Conservation (phyloP, 1,140 invertebrate genomes). For the Neodiprion pinetum region DNA sequence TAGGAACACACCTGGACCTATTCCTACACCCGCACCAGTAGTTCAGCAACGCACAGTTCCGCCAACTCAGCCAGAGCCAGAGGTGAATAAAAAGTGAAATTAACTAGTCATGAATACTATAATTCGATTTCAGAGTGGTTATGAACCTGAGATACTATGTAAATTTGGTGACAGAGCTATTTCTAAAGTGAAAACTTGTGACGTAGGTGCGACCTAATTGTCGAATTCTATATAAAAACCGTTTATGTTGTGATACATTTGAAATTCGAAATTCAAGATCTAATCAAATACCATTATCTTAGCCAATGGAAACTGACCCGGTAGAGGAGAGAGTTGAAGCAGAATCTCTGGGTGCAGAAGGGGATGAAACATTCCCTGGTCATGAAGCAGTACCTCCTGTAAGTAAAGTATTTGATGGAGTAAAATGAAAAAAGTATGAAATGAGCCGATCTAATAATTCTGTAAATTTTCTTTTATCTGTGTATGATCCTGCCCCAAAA, state of each 20-base stretch:
- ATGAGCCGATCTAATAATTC: no score
- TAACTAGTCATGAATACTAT: no score
- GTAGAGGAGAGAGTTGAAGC: slow-evolving; percentile 36
- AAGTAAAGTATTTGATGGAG: slow-evolving; percentile 30
- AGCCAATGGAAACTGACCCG: slow-evolving; percentile 53
- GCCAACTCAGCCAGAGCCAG: slow-evolving; percentile 34
- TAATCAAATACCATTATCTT: slow-evolving; percentile 7
- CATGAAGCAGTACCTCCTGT: slow-evolving; percentile 59
- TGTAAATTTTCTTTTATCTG: no score
- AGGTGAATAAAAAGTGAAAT: slow-evolving; percentile 32
- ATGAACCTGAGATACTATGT: no score
- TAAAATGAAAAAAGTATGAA: no score
- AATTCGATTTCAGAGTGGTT: no score
- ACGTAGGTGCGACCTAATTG: no score
- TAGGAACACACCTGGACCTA: slow-evolving; percentile 27
- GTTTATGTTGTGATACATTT: no score
- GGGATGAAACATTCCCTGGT: slow-evolving; percentile 50
- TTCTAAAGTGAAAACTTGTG: no score
- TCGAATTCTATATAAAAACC: no score
- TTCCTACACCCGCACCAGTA: slow-evolving; percentile 16
- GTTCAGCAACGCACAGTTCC: slow-evolving; percentile 21
- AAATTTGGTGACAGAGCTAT: no score
- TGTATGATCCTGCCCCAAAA: no score
- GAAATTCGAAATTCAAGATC: neutral
- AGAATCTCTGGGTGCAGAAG: slow-evolving; percentile 38